Evolutionary conservation across 2,113 vertebrate genomes (phyloP).

Genomic region (Mormyrus iriodes): DNA sequence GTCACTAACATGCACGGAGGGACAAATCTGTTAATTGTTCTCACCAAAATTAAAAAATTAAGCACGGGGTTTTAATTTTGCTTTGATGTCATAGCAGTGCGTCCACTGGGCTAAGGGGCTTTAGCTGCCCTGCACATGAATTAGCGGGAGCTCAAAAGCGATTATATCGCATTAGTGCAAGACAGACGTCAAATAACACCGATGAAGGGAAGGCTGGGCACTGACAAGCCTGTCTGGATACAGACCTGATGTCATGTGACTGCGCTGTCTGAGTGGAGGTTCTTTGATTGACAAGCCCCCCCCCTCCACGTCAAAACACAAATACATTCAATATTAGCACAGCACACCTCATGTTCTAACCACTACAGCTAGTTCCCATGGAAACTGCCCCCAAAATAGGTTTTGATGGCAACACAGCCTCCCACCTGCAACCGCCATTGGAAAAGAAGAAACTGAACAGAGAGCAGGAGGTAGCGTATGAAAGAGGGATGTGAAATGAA

Average conservation of each 20-base stretch:
- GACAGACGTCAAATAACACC: neutral
- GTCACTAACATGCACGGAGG: neutral
- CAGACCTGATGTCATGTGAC: neutral
- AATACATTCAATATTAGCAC: constrained; percentile 7
- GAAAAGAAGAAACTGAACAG: neutral
- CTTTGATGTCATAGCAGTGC: neutral
- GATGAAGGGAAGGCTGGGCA: neutral
- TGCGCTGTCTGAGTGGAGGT: neutral
- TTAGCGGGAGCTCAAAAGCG: neutral
- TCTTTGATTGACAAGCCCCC: neutral
- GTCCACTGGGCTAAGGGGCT: neutral
- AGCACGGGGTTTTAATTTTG: neutral
- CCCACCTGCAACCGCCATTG: constrained; percentile 16
- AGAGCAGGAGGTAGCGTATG: neutral
- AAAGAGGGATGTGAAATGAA: neutral
- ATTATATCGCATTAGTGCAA: neutral
- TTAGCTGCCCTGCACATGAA: neutral
- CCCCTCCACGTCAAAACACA: neutral
- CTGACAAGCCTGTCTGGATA: neutral
- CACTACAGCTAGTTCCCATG: constrained; percentile 23
- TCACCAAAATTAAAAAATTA: neutral
- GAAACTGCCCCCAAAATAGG: constrained; percentile 23
- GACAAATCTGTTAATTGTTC: neutral
- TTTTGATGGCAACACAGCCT: constrained; percentile 10
- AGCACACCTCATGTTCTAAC: neutral